Evolutionary conservation across 2,797 vertebrate genomes (phyloP).

Genomic region (Chloroceryle inda): DNA sequence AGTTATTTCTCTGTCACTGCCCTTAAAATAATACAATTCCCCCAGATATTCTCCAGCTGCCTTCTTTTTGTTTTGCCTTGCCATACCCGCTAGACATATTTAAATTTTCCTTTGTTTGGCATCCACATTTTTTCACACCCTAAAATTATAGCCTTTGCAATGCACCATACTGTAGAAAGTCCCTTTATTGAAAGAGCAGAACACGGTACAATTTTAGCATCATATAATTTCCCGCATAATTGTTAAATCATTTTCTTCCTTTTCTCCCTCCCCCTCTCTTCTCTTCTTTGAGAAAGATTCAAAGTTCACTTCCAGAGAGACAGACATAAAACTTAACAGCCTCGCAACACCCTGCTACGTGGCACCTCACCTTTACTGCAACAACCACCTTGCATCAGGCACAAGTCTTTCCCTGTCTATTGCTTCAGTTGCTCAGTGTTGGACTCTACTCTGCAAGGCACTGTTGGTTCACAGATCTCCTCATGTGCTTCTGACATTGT

Average conservation of each 20-base stretch:
- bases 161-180: conserved; percentile 73
- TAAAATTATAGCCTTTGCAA: conserved; percentile 80
- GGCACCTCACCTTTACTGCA: background rate
- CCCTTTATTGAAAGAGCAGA: conserved; percentile 78
- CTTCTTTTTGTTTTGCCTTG: conserved; percentile 61
- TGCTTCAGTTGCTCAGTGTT: background rate
- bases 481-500: conserved; percentile 54
- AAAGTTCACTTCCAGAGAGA: conserved; percentile 35
- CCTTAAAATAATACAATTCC: conserved; percentile 50
- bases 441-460: conserved; percentile 37
- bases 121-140: conserved; percentile 77
- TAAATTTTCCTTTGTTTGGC: conserved; percentile 79
- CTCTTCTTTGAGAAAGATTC: conserved; percentile 42
- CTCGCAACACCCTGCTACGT: background rate
- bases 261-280: conserved; percentile 62
- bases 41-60: conserved; percentile 55
- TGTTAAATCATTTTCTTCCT: conserved; percentile 81
- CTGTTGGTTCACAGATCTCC: conserved; percentile 28
- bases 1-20: conserved; percentile 38
- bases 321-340: conserved; percentile 55
- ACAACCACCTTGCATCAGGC: background rate
- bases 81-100: conserved; percentile 70
- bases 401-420: background rate
- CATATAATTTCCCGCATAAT: conserved; percentile 83
- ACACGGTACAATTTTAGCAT: conserved; percentile 82